Percentiles rank a stretch among this genome's conserved stretches.
Evolutionary conservation across 1,140 invertebrate genomes (phyloP).

Genomic region (Drosophila arawakana): DNA sequence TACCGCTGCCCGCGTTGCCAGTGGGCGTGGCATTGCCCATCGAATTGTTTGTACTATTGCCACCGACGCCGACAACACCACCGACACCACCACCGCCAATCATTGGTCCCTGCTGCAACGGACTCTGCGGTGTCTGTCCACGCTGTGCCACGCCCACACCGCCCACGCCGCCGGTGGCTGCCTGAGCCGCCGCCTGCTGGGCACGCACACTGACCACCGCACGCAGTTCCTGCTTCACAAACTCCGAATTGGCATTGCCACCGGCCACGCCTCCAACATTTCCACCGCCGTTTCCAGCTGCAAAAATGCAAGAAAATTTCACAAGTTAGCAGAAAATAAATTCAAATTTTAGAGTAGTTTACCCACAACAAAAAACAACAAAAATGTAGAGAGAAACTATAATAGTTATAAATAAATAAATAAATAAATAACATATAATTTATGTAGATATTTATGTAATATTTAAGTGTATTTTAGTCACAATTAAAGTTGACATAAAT

Average conservation of each 20-base stretch:
- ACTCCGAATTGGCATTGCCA: conserved; percentile 87
- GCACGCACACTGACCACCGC: conserved; percentile 93
- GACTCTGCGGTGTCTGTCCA: conserved; percentile 79
- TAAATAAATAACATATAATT: background rate
- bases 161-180: conserved; percentile 46
- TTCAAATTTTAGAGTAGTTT: background rate
- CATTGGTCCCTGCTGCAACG: conserved; percentile 72
- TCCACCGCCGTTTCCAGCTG: conserved; percentile 65
- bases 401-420: background rate
- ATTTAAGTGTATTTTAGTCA: conserved; percentile 51
- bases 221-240: conserved; percentile 94
- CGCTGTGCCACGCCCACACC: conserved; percentile 59
- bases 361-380: conserved; percentile 33
- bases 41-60: conserved; percentile 77
- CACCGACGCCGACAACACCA: conserved; percentile 3
- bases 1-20: conserved; percentile 60
- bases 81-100: conserved; percentile 47
- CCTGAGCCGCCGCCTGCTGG: conserved; percentile 85
- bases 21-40: conserved; percentile 70
- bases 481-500: conserved; percentile 49
- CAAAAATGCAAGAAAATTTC: conserved; percentile 26
- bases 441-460: no score
- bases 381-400: background rate
- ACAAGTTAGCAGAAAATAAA: background rate
- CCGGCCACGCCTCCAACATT: conserved; percentile 52